Conservation (phyloP, 2,797 vertebrate genomes). For the Ficedula albicollis region DNA sequence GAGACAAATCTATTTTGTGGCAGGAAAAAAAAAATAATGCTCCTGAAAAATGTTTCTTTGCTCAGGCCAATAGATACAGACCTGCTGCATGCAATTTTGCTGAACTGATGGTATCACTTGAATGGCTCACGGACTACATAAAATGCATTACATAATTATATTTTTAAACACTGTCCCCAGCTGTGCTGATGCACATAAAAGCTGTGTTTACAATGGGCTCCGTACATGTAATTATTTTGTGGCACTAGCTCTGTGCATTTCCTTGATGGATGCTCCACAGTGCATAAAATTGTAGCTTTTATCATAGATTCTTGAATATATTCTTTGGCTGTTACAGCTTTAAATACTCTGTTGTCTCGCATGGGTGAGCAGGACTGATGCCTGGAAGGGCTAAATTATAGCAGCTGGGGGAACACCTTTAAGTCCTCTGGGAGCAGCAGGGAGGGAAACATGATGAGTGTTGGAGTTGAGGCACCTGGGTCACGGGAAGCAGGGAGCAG, state of each 20-base stretch:
- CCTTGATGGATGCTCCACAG: slow-evolving; percentile 57
- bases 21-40: slow-evolving; percentile 33
- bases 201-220: slow-evolving; percentile 67
- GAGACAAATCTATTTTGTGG: slow-evolving; percentile 61
- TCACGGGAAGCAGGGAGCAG: background rate
- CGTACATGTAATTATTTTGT: slow-evolving; percentile 64
- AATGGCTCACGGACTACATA: slow-evolving; percentile 39
- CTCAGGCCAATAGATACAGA: slow-evolving; percentile 29
- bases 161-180: slow-evolving; percentile 67
- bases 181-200: slow-evolving; percentile 68
- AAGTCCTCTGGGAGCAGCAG: background rate
- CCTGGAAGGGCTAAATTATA: slow-evolving; percentile 17
- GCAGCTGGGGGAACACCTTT: slow-evolving; percentile 26
- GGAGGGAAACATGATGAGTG: background rate
- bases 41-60: slow-evolving; percentile 46
- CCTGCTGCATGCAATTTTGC: slow-evolving; percentile 44
- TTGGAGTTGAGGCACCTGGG: background rate
- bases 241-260: slow-evolving; percentile 49
- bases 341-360: background rate
- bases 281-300: slow-evolving; percentile 69
- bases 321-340: slow-evolving; percentile 46
- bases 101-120: slow-evolving; percentile 31
- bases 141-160: slow-evolving; percentile 64
- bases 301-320: slow-evolving; percentile 42
- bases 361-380: slow-evolving; percentile 33